Conservation (phyloP, 2,113 vertebrate species). For the Neofelis nebulosa region DNA sequence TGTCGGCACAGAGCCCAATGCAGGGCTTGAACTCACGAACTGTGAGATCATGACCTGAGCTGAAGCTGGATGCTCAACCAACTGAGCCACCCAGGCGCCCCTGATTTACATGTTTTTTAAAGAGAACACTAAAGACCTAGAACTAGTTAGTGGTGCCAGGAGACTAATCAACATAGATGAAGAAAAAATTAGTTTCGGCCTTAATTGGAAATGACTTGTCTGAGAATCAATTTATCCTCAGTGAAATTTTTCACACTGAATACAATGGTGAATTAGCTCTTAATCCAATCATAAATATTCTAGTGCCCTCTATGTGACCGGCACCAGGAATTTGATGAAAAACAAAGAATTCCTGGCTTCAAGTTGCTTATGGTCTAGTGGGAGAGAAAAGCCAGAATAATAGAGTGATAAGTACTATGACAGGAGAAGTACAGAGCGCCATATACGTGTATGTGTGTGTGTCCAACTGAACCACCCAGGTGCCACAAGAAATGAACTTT, state of each 20-base stretch:
- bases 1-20: no score
- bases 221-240: conserved; percentile 35
- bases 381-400: background rate
- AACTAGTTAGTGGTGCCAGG: background rate
- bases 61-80: no score
- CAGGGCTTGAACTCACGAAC: no score
- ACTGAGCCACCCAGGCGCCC: no score
- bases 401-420: background rate
- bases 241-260: conserved; percentile 7
- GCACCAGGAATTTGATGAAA: background rate
- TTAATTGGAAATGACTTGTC: background rate
- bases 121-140: background rate
- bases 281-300: background rate
- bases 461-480: no score
- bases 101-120: background rate
- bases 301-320: background rate
- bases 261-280: background rate
- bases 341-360: background rate
- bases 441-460: no score
- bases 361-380: background rate
- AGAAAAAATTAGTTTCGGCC: background rate
- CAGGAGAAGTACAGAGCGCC: background rate
- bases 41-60: no score
- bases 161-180: background rate
- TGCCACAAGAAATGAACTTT: background rate